These are phyloP conservation scores for Daphoenositta chrysoptera DNA, from an alignment of 2,113 vertebrate species.

Conservation along the genomic window DNA sequence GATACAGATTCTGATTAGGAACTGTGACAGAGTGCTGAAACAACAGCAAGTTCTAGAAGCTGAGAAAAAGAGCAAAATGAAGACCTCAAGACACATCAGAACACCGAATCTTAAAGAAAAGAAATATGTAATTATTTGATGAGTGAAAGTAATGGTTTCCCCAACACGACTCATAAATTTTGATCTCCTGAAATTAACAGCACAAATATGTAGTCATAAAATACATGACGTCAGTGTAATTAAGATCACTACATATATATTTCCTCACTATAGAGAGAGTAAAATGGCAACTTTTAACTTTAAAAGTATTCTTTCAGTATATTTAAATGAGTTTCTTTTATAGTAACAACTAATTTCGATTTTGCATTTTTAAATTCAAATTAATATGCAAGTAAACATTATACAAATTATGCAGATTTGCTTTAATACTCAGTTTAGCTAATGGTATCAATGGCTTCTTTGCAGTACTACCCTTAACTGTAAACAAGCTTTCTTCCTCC, in stretches of 20 bases:
- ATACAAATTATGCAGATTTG: background rate
- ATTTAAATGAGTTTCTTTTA: background rate
- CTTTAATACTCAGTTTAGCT: background rate
- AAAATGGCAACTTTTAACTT: background rate
- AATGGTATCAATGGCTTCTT: background rate
- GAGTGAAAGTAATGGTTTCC: background rate
- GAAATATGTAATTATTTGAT: background rate
- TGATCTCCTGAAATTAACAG: background rate
- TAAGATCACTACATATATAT: background rate
- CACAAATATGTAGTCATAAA: background rate
- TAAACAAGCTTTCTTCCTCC: background rate
- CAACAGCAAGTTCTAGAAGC: background rate
- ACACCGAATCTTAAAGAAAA: background rate
- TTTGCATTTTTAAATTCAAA: background rate
- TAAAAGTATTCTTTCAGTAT: background rate
- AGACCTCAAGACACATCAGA: background rate
- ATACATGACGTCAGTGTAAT: background rate
- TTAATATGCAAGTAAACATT: background rate
- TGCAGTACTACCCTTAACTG: background rate
- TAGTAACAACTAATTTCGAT: rapidly evolving
- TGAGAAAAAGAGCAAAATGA: background rate
- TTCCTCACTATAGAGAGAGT: background rate
- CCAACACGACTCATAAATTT: background rate
- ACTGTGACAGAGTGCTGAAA: background rate
- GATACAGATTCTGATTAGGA: background rate